Conservation (phyloP, 2,113 vertebrate species). For the Chroicocephalus ridibundus region DNA sequence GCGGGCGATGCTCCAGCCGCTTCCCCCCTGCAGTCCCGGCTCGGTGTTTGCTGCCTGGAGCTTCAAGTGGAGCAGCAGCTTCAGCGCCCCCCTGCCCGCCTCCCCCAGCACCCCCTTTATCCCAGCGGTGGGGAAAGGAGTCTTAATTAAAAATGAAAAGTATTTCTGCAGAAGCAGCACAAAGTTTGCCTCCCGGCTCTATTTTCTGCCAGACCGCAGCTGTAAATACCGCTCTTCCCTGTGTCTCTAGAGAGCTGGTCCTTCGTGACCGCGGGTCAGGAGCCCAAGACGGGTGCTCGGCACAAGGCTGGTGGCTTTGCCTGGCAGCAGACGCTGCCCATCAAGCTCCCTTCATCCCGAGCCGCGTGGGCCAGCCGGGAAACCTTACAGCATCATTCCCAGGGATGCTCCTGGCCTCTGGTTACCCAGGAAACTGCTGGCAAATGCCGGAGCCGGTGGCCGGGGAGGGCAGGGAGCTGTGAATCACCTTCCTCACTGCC, state of each 20-base stretch:
- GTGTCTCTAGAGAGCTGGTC: background rate
- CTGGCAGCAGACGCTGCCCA: background rate
- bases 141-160: background rate
- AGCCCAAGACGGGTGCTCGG: accelerated
- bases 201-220: accelerated
- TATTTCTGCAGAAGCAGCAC: background rate
- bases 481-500: background rate
- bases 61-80: background rate
- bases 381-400: background rate
- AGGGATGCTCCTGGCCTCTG: background rate
- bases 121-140: background rate
- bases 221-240: accelerated
- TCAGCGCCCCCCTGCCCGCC: background rate
- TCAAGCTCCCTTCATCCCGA: background rate
- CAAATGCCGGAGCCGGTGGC: background rate
- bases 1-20: background rate
- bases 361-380: background rate
- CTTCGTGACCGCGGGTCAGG: background rate
- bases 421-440: conserved; percentile 15
- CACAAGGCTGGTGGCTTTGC: background rate
- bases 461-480: background rate
- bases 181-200: background rate
- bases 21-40: background rate
- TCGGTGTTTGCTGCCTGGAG: background rate
- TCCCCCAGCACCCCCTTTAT: background rate